These are phyloP conservation scores for Heliothis subflexa DNA, from an alignment of 1,140 invertebrate species.

Conservation along the genomic window DNA sequence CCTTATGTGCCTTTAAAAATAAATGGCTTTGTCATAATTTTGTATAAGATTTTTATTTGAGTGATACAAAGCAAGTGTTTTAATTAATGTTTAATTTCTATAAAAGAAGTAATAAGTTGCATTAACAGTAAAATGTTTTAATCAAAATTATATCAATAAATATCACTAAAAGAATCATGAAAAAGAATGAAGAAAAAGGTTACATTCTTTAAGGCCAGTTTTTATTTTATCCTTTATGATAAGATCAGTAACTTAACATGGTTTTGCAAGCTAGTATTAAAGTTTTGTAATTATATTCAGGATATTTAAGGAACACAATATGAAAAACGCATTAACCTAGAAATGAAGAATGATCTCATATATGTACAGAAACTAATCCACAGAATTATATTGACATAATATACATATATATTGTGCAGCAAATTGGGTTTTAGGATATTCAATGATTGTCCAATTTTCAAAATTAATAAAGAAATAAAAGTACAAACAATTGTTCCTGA, in stretches of 20 bases:
- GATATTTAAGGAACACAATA: not conserved
- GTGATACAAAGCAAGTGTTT: too few species aligned
- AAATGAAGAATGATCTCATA: constrained; percentile 23
- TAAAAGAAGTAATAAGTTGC: too few species aligned
- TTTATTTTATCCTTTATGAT: too few species aligned
- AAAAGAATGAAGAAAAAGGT: not conserved
- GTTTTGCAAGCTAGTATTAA: too few species aligned
- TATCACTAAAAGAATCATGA: too few species aligned
- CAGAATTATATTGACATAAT: constrained; percentile 13
- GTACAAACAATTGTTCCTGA: constrained; percentile 31
- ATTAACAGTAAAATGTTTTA: too few species aligned
- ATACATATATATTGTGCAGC: not conserved
- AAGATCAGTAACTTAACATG: too few species aligned
- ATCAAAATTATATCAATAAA: too few species aligned
- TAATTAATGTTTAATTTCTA: too few species aligned
- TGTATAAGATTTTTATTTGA: not conserved
- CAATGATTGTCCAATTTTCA: not conserved
- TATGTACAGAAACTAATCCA: constrained; percentile 5
- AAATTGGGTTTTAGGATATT: not conserved
- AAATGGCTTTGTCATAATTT: not conserved
- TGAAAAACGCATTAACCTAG: constrained; percentile 49
- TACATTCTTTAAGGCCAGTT: not conserved
- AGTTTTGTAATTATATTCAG: not conserved
- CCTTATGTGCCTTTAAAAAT: too few species aligned
- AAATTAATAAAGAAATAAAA: constrained; percentile 29